A percentile compares a stretch with the other conserved stretches of the same genome.
Conservation (phyloP, 2,113 vertebrate genomes). For the Calidris pugnax region DNA sequence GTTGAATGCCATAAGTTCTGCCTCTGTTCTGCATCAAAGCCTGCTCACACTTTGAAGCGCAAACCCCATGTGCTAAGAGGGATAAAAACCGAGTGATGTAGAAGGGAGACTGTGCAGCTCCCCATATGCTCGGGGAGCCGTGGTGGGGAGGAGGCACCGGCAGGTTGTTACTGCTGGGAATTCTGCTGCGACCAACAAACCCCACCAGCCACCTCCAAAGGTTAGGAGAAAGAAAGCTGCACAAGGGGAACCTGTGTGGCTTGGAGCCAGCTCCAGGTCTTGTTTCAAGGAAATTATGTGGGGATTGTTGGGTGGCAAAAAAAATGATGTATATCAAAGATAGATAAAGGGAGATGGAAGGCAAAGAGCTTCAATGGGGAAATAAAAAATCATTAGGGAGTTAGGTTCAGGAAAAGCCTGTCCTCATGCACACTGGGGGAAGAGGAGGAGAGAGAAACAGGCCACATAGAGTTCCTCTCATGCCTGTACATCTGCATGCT, state of each 20-base stretch:
- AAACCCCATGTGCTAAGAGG: not conserved
- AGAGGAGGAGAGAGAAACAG: not conserved
- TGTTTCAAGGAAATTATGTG: not conserved
- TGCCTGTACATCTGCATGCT: not conserved
- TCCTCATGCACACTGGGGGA: not conserved
- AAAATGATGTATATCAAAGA: not conserved
- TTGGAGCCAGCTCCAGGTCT: not conserved
- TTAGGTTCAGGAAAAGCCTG: not conserved
- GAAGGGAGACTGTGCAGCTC: not conserved
- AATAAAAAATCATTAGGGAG: not conserved
- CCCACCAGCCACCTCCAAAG: fast-evolving
- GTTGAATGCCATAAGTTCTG: not conserved
- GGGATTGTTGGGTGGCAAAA: not conserved
- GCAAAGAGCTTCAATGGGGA: not conserved
- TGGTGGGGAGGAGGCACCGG: not conserved
- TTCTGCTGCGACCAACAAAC: not conserved
- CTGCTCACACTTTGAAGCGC: not conserved
- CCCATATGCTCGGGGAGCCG: not conserved
- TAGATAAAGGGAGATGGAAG: not conserved
- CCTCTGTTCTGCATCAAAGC: not conserved
- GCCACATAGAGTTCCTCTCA: not conserved
- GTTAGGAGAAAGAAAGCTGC: not conserved
- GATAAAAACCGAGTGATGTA: not conserved
- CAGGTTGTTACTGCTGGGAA: not conserved
- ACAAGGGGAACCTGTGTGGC: not conserved